Base-by-base conservation (phyloP, 2,888 invertebrate species). In the Drosophila anomelani region DNA sequence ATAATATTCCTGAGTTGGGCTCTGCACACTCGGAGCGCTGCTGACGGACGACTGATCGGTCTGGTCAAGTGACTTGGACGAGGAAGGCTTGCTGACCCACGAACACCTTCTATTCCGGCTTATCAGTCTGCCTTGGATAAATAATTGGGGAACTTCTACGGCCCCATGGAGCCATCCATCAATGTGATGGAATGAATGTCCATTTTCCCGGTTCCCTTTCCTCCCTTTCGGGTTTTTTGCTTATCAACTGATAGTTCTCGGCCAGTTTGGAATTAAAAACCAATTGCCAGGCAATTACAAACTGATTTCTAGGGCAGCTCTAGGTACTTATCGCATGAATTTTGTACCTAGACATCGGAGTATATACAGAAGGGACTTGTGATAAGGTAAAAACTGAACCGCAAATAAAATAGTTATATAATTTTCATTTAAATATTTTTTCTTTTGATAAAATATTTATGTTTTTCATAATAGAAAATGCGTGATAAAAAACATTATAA, bases 21-120 rank as follows among this genome's bases (percentile, higher is more conserved):
- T 76, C 62, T 53, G 56, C 70, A 57, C 77, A 38, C 57, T 73
- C 44, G 38, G 57, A 75, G 71, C 55, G 62, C 71, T 47, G 46
- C 60, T 73, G 78, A 76, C 64, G 75, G 79, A 90, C 90, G 80
- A 90, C 90, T 89, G 77, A 76, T 79, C 72, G 77, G 32, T 34
- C 36, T 77, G 84, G 83, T 88, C 86, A 86, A 79, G 74, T 83
- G 79, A 85, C 80, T 66, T 59, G 62, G n/a, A 43, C 44, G 51
- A 41, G 34, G 66, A 77, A 77, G 51, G 63, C 43, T 77, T 10
- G 20, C 43, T 62, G 39, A 34, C 29, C 57, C 71, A 77, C 70
- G 69, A 64, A 75, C 66, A 70, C 75, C 72, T 74, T 71, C 71
- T 63, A 61, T 74, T 57, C 69, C 66, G 77, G 55, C 88, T 77